Evolutionary conservation across 2,888 invertebrate genomes (phyloP).

Genomic region (Drosophila multiciliata): DNA sequence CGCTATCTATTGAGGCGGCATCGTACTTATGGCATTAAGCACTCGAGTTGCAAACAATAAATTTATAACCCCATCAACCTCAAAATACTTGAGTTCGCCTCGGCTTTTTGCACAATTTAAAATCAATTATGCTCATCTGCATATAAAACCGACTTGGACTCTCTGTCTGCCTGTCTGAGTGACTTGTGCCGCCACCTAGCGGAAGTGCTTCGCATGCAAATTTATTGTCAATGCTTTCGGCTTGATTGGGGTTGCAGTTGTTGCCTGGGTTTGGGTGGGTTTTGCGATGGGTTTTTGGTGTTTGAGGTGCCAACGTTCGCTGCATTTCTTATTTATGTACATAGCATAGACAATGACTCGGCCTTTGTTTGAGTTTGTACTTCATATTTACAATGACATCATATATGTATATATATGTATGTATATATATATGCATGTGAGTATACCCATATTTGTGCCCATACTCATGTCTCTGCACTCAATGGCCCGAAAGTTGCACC

Average conservation of each 20-base stretch:
- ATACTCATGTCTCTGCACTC: slow-evolving; percentile 54
- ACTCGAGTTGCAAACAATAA: slow-evolving; percentile 55
- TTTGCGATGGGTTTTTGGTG: slow-evolving; percentile 21
- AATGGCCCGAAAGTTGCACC: slow-evolving; percentile 70
- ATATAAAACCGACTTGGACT: slow-evolving; percentile 76
- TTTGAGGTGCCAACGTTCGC: slow-evolving; percentile 50
- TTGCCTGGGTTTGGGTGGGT: neutral
- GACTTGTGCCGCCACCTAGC: slow-evolving; percentile 26
- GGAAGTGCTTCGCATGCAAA: slow-evolving; percentile 79
- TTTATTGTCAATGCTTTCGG: slow-evolving; percentile 71
- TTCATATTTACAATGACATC: slow-evolving; percentile 22
- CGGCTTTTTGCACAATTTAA: slow-evolving; percentile 60
- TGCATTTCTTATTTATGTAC: slow-evolving; percentile 81
- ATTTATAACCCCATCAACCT: neutral
- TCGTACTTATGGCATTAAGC: slow-evolving; percentile 52
- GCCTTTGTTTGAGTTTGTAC: slow-evolving; percentile 40
- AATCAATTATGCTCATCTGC: slow-evolving; percentile 83
- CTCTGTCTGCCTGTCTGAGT: slow-evolving; percentile 2
- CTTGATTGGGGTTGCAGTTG: slow-evolving; percentile 28
- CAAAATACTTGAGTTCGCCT: neutral
- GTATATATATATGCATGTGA: slow-evolving; percentile 12
- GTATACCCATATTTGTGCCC: slow-evolving; percentile 13
- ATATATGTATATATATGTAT: slow-evolving; percentile 10
- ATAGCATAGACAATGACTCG: slow-evolving; percentile 72
- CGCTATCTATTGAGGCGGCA: slow-evolving; percentile 53